These are phyloP conservation scores for Lophius piscatorius DNA, from an alignment of 2,113 vertebrate genomes.

Conservation along the genomic window DNA sequence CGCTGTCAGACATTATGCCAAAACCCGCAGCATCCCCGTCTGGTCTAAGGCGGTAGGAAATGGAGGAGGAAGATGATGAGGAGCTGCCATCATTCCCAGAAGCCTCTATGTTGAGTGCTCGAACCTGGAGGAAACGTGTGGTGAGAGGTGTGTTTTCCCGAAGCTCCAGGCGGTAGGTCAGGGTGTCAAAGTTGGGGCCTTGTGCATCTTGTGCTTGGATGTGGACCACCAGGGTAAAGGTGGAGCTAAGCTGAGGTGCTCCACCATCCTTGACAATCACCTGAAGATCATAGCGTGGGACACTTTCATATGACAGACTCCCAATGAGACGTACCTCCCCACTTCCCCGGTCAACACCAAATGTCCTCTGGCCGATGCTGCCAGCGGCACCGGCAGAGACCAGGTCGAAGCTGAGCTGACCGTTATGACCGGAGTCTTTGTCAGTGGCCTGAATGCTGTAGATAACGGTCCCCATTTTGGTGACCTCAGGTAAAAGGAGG, in stretches of 20 bases:
- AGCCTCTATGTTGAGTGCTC: slow-evolving; percentile 85
- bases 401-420: slow-evolving; percentile 89
- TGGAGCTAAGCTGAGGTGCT: slow-evolving; percentile 87
- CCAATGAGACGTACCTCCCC: slow-evolving; percentile 86
- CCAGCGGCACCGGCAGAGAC: slow-evolving; percentile 76
- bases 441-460: slow-evolving; percentile 89
- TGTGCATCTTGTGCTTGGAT: slow-evolving; percentile 86
- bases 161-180: slow-evolving; percentile 92
- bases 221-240: slow-evolving; percentile 90
- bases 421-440: slow-evolving; percentile 87
- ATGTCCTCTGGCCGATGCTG: slow-evolving; percentile 80
- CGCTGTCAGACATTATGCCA: slow-evolving; percentile 87
- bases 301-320: slow-evolving; percentile 80
- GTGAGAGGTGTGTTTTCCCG: slow-evolving; percentile 85
- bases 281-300: slow-evolving; percentile 84
- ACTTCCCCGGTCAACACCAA: slow-evolving; percentile 85
- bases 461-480: slow-evolving; percentile 86
- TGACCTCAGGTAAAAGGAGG: slow-evolving; percentile 86
- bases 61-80: slow-evolving; percentile 52
- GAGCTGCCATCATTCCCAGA: slow-evolving; percentile 68
- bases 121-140: slow-evolving; percentile 91
- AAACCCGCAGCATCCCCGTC: slow-evolving; percentile 91
- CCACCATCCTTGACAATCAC: slow-evolving; percentile 88
- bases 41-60: slow-evolving; percentile 86
- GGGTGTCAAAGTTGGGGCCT: slow-evolving; percentile 90